Base-by-base conservation (phyloP, 2,797 vertebrate genomes). In the Rhabdomys pumilio region DNA sequence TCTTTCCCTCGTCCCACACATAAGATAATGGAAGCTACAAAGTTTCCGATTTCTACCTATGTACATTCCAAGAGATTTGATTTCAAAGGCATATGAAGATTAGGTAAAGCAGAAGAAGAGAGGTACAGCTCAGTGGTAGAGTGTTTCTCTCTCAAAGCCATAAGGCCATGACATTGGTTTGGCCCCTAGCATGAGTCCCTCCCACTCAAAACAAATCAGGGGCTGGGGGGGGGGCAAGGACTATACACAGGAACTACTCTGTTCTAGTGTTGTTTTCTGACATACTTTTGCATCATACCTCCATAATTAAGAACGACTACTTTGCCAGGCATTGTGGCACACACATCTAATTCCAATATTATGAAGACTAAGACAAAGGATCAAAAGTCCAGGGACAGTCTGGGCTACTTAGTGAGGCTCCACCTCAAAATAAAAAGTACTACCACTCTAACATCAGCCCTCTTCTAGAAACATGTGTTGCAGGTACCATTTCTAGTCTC, bases 241-340 rank as follows among this genome's bases (percentile, higher is more conserved):
- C 3, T 3, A 59, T 12, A 81, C 53, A 59, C 20, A 38, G 20
- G 34, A 81, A 81, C 34, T 41, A 59, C 14, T 82, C n/a, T 59
- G 22, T 59, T 59, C 53, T 61, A 26, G 38, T 24, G 22, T 29
- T 26, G 3, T 47, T 72, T 72, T 38, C 84, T 72, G 34, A 55
- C 13, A n/a, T n/a, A 92, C 15, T 55, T 53, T 61, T 63, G 38
- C 0, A 15, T 57, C 20, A 73, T 50, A 85, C 50, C 13, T 67
- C 38, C 14, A 44, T 91, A 90, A 50, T 79, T 94, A 92, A 94
- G 47, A 97, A 89, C 6, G 44, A 90, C 13, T 69, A 75, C 2
- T 80, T 2, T 38, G 50, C 67, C n/a, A 57, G 24, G 24, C 47
- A 26, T 26, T 69, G 20, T 44, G 85, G 26, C 53, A 59, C 86